A percentile compares a stretch with the other conserved stretches of the same genome.
Conservation (phyloP, 2,888 invertebrate species). For the Heliconius cydno region DNA sequence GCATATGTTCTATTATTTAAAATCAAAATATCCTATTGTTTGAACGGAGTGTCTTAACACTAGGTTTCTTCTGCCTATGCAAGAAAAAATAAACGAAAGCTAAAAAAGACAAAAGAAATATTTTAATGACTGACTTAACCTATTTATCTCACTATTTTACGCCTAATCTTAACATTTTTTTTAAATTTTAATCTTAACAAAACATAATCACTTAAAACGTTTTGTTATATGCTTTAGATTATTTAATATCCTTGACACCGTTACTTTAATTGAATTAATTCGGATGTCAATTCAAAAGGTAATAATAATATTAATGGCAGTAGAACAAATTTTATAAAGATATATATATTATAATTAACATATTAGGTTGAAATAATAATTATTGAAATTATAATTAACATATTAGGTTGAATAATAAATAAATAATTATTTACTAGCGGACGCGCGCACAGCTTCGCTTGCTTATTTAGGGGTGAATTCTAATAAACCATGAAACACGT, state of each 20-base stretch:
- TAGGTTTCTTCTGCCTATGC: no score
- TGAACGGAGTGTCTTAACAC: no score
- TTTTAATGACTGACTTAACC: background rate
- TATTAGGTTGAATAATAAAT: no score
- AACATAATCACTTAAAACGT: constrained; percentile 13
- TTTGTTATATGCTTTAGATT: constrained; percentile 24
- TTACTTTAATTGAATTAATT: constrained; percentile 12
- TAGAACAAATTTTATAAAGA: background rate
- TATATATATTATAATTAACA: background rate
- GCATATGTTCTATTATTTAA: no score
- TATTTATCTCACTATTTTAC: background rate
- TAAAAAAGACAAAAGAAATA: no score
- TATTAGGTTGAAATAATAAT: no score
- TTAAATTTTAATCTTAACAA: constrained; percentile 22
- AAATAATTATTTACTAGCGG: no score
- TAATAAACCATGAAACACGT: no score
- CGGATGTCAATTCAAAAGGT: background rate
- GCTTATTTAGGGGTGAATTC: no score
- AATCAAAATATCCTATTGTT: no score
- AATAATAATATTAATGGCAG: background rate
- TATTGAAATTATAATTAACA: no score
- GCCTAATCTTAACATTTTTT: constrained; percentile 15
- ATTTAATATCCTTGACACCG: constrained; percentile 31
- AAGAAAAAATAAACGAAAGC: background rate
- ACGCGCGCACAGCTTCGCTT: no score